phyloP scores from a whole-genome alignment of 2,888 invertebrate species.

The Rhaphigaster nebulosa region DNA sequence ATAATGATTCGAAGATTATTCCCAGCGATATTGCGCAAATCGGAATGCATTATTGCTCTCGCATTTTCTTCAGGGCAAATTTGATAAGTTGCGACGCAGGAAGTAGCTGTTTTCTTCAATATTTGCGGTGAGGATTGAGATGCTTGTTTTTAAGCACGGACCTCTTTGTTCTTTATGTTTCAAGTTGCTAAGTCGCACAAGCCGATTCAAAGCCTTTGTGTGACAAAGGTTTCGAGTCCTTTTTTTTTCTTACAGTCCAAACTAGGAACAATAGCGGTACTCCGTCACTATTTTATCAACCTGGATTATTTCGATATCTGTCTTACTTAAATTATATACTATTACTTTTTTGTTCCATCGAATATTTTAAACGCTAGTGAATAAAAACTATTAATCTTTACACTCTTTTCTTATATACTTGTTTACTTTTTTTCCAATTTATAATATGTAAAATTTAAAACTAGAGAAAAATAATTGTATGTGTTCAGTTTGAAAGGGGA shows the following conservation, averaged over 20 bases:
- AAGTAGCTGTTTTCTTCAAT: conserved; percentile 1
- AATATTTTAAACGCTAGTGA: no score
- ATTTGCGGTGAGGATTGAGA: conserved; percentile 21
- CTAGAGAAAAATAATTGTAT: no score
- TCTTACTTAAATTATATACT: not conserved
- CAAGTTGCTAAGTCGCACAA: conserved; percentile 28
- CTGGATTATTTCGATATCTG: not conserved
- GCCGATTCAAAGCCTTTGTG: conserved; percentile 23
- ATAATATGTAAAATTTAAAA: no score
- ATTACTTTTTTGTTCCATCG: not conserved
- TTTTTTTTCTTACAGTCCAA: not conserved
- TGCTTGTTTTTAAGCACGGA: conserved; percentile 19
- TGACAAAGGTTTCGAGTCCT: not conserved
- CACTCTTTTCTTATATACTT: no score
- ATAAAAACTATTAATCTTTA: no score
- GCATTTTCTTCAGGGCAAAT: not conserved
- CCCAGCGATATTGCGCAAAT: no score
- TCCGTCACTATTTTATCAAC: not conserved
- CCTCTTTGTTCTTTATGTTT: conserved; percentile 35
- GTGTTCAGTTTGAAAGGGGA: no score
- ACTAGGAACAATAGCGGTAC: not conserved
- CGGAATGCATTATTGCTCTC: not conserved
- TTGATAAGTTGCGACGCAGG: not conserved
- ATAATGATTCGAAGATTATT: no score
- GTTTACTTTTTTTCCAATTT: no score